Evolutionary conservation across 2,888 invertebrate species (phyloP).

Genomic region (Nyleta sp.): DNA sequence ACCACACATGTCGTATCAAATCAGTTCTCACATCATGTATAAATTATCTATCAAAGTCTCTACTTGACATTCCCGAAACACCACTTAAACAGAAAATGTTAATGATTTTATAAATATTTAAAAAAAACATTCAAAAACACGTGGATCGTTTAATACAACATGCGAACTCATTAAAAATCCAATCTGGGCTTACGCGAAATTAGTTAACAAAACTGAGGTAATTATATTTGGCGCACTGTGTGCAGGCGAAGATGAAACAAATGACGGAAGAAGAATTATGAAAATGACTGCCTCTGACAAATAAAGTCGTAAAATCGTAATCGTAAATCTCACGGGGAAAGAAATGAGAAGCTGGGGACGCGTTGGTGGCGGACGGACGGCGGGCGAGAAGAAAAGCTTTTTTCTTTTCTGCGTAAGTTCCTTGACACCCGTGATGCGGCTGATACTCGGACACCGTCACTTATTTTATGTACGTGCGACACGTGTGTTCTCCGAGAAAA

Average conservation of each 20-base stretch:
- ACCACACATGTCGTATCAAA: slow-evolving; percentile 30
- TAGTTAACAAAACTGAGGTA: slow-evolving; percentile 35
- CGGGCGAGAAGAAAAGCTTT: slow-evolving; percentile 59
- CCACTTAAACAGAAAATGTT: slow-evolving; percentile 9
- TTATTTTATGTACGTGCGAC: slow-evolving; percentile 64
- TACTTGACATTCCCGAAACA: slow-evolving; percentile 10
- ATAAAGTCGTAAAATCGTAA: slow-evolving; percentile 78
- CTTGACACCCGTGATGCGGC: slow-evolving; percentile 52
- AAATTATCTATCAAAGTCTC: slow-evolving; percentile 15
- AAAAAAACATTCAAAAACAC: no score
- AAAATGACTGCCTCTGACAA: slow-evolving; percentile 65
- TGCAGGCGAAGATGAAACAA: slow-evolving; percentile 20
- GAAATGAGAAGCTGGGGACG: slow-evolving; percentile 65
- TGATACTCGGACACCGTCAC: slow-evolving; percentile 43
- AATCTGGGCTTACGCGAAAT: slow-evolving; percentile 23
- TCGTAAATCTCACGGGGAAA: slow-evolving; percentile 73
- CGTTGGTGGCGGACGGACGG: slow-evolving; percentile 40
- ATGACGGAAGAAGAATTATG: slow-evolving; percentile 49
- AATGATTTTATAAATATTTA: no score
- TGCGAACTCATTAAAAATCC: slow-evolving; percentile 22
- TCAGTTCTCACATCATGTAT: slow-evolving; percentile 15
- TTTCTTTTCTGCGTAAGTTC: slow-evolving; percentile 58
- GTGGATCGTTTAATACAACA: no score
- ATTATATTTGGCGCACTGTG: slow-evolving; percentile 45
- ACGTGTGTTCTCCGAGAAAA: slow-evolving; percentile 71